A percentile compares a stretch with the other conserved stretches of the same genome.
These are phyloP conservation scores for Mionectes olivaceus DNA, from an alignment of 2,797 vertebrate species.

Conservation along the genomic window DNA sequence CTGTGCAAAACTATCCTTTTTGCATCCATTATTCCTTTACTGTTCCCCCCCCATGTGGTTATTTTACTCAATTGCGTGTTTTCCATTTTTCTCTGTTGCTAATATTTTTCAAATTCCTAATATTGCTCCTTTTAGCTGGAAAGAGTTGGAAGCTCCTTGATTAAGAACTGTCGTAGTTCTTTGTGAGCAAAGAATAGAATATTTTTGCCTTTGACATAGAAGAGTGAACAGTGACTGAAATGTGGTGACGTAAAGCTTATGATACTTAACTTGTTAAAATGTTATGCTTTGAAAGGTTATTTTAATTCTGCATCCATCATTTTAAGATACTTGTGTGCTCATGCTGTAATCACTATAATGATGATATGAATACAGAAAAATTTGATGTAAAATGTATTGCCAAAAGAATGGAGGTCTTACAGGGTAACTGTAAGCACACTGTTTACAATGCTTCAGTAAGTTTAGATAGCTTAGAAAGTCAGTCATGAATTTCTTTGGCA, in stretches of 20 bases:
- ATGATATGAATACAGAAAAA: not conserved
- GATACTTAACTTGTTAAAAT: not conserved
- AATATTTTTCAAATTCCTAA: not conserved
- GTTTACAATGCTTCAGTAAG: not conserved
- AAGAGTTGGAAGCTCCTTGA: not conserved
- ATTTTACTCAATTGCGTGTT: not conserved
- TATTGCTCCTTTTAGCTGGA: not conserved
- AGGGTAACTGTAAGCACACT: not conserved
- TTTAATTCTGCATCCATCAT: not conserved
- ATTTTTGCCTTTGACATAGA: not conserved
- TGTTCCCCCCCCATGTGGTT: fast-evolving
- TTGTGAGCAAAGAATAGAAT: not conserved
- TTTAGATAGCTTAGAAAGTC: not conserved
- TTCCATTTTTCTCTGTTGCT: not conserved
- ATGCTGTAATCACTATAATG: not conserved
- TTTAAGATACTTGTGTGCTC: not conserved
- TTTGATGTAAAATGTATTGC: not conserved
- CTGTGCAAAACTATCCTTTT: not conserved
- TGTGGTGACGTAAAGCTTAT: not conserved
- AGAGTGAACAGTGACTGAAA: not conserved
- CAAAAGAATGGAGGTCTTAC: not conserved
- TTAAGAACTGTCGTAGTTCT: not conserved
- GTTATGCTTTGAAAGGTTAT: not conserved
- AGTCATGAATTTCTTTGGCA: not conserved
- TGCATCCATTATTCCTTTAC: not conserved